Percentiles rank a stretch among this genome's conserved stretches.
These are phyloP conservation scores for Lamellibrachia luymesi DNA, from an alignment of 1,140 invertebrate genomes.

Conservation along the genomic window DNA sequence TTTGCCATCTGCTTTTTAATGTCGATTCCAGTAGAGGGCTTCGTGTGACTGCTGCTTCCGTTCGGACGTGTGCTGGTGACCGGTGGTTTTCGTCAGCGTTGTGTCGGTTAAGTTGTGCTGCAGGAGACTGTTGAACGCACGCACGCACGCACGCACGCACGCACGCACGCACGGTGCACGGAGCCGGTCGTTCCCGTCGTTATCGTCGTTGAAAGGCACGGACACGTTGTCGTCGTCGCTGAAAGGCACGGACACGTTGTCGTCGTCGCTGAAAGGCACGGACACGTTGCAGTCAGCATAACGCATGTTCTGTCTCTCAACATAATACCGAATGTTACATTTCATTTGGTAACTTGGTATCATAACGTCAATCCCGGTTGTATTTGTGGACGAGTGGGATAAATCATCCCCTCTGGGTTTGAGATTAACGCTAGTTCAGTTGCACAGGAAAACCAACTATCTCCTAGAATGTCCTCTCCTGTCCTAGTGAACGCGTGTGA, in stretches of 20 bases:
- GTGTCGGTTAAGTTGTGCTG: neutral
- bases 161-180: slow-evolving; percentile 16
- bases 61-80: neutral
- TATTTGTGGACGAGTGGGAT: neutral
- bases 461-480: too few relatives aligned
- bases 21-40: neutral
- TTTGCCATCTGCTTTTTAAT: neutral
- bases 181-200: neutral
- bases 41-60: neutral
- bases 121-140: neutral
- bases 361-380: too few relatives aligned
- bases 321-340: neutral
- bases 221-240: neutral
- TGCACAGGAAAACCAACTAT: neutral
- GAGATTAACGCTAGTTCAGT: neutral
- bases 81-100: neutral
- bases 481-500: neutral
- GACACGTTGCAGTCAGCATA: neutral
- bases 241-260: neutral
- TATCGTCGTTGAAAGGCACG: too few relatives aligned
- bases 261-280: neutral
- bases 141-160: slow-evolving; percentile 12
- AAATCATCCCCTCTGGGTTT: neutral
- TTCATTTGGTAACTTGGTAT: neutral
- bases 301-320: neutral